Percentiles rank a stretch among this genome's conserved stretches.
Conservation (phyloP, 23 tunicate species). For the Styela clava region DNA sequence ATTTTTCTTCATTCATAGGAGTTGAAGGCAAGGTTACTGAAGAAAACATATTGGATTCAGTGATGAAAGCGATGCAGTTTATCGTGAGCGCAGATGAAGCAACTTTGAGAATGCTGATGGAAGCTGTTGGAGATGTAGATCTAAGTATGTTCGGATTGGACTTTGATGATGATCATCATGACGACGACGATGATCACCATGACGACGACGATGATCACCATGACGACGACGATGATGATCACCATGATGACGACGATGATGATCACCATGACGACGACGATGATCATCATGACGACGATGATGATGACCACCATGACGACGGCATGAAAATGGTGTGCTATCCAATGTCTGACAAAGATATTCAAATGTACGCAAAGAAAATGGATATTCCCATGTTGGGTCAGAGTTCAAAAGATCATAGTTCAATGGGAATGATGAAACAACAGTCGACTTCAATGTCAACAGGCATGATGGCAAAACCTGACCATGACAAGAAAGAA, state of each 20-base stretch:
- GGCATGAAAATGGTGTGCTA: constrained; percentile 16
- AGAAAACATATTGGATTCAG: constrained; percentile 2
- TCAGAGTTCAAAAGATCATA: too few species aligned
- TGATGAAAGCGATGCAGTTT: constrained; percentile 16
- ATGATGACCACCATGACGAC: background rate
- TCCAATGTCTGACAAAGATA: constrained; percentile 12
- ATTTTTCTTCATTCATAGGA: too few species aligned
- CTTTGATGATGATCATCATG: background rate
- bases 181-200: background rate
- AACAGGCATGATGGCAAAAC: background rate
- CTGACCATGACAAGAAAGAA: background rate
- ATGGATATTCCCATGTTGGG: background rate
- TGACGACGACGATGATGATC: background rate
- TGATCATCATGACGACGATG: background rate
- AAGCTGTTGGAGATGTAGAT: background rate
- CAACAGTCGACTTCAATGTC: background rate
- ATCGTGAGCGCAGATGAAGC: constrained; percentile 1
- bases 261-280: too few species aligned
- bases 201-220: constrained; percentile 6
- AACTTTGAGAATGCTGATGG: background rate
- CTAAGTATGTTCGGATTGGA: background rate
- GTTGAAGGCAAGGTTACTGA: constrained; percentile 11
- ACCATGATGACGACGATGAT: background rate
- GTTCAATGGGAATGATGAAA: background rate
- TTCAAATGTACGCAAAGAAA: background rate